Base-by-base conservation (phyloP, 2,797 vertebrate genomes). In the Telmatherina bonti region DNA sequence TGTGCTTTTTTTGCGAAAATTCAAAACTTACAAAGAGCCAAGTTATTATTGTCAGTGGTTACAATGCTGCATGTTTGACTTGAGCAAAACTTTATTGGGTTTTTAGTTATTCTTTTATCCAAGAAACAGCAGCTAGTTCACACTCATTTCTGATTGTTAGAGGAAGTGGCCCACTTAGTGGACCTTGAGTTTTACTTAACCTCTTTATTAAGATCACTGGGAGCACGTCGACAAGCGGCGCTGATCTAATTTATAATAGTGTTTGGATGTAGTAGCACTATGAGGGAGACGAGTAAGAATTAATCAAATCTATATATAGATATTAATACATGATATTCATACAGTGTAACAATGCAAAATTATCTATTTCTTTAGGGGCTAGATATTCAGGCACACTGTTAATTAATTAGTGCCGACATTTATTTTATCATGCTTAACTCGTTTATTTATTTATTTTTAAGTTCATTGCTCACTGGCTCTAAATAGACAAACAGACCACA, bases 151-250 rank as follows among this genome's bases (percentile, higher is more conserved):
- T 51, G 62, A 71, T 30, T 52, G 52, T 72, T 45, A 71, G 62
- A 71, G 53, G 43, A 74, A 60, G 59, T 68, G 47, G 16, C 0
- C 41, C 58, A 68, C 36, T 76, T 82, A 56, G 61, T 5, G 30
- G 41, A 71, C 52, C 67, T 24, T 45, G 27, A 76, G 60, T 71
- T 79, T 74, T 35, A 78, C 45, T 74, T 55, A 29, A 62, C 5
- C 30, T 55, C 59, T 84, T 87, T 72, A 83, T 74, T 72, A 72
- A 74, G 69, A 62, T 49, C 36, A 52, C 33, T 53, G 51, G 33
- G 16, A 72, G 62, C 53, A 49, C 9, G 43, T 30, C 22, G 56
- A 76, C 16, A 54, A 41, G 29, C 51, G 27, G 60, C 51, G 41
- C 69, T 31, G 8, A 49, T 57, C 31, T 62, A 8, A 10, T 61